These are phyloP conservation scores for Apeira syringaria DNA, from an alignment of 2,888 invertebrate species.

Conservation along the genomic window DNA sequence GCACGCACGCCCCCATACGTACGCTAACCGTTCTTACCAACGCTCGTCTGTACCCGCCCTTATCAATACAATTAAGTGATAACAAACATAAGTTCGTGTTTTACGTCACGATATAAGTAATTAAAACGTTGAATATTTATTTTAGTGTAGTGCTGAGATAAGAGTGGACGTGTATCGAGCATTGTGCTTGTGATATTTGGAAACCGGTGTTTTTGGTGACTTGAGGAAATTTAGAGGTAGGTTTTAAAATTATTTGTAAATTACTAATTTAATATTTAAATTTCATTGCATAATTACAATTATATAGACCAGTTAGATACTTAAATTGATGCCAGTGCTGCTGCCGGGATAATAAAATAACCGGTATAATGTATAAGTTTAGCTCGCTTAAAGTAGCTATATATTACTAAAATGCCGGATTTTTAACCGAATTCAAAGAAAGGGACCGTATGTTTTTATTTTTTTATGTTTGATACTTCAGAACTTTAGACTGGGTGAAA, in stretches of 20 bases:
- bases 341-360: neutral
- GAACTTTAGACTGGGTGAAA: no score
- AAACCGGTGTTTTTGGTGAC: conserved; percentile 23
- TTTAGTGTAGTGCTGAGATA: conserved; percentile 18
- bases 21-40: conserved; percentile 43
- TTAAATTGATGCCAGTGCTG: neutral
- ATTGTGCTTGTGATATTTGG: conserved; percentile 23
- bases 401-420: no score
- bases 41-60: conserved; percentile 29
- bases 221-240: conserved; percentile 23
- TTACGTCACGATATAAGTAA: conserved; percentile 40
- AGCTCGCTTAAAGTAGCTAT: no score
- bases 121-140: conserved; percentile 18
- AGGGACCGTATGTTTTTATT: no score
- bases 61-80: conserved; percentile 63
- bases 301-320: neutral
- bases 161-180: conserved; percentile 15
- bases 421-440: no score
- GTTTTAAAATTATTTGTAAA: neutral
- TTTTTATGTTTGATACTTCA: no score
- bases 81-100: conserved; percentile 44
- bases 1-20: conserved; percentile 58
- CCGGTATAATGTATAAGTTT: no score
- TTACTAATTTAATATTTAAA: neutral
- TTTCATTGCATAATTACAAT: no score